Evolutionary conservation across 2,113 vertebrate genomes (phyloP), one percentile per base, ranked within the genome.

Genomic region (Heptranchias perlo): DNA sequence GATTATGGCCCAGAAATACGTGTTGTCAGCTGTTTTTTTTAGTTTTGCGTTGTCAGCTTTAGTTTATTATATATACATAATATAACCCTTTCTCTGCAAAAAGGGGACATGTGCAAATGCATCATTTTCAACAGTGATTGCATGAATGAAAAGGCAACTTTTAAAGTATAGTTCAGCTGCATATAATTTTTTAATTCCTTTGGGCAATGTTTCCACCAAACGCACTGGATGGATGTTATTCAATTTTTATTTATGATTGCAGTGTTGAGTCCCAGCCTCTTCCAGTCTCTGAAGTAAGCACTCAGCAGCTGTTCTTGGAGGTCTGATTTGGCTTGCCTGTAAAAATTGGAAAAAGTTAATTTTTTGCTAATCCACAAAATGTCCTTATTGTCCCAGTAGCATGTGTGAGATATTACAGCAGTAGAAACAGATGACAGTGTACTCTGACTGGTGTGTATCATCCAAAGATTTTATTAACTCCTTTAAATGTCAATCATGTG

Each of bases 321-420:
- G n/a, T 44, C 62, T 94, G 58, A 94, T 64, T 58, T n/a, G 91
- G n/a, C 52, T 21, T 25, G n/a, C 44, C 21, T 39, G 16, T 49
- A 65, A 44, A 65, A 94, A 65, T 44, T 25, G 61, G 91, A 21
- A 39, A n/a, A 93, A 8, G 16, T 65, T 47, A 94, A 67, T 39
- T 65, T 94, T 25, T 94, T 35, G n/a, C 39, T 94, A 93, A 93
- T 93, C 54, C 61, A 44, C 92, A 49, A 94, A 69, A 95, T 69
- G 8, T 69, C 94, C 58, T 93, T 28, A 69, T n/a, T 95, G 64
- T 67, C 44, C 47, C 64, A 69, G 11, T 47, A 11, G 61, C 21
- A 67, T 47, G 92, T 69, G 89, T 52, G 62, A 49, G 64, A 49
- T 13, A 49, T 52, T 73, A 69, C 28, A 69, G 28, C 3, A 16